Evolutionary conservation across 2,888 invertebrate species (phyloP).

Genomic region (Terebella lapidaria): DNA sequence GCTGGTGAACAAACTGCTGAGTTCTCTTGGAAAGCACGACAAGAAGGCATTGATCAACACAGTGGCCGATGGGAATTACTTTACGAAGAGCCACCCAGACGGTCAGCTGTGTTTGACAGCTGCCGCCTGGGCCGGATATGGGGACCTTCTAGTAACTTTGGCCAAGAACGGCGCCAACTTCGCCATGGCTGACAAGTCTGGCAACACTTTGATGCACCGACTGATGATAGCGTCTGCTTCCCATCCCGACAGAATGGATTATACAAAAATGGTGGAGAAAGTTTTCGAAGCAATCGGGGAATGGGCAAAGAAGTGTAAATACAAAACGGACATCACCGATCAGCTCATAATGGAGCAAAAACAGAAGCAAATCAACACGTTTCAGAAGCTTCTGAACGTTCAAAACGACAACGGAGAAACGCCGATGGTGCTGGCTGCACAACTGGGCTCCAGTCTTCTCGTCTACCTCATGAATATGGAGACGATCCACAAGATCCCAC

Average conservation of each 20-base stretch:
- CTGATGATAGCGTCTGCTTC: background rate
- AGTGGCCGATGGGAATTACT: slow-evolving; percentile 8
- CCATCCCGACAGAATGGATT: background rate
- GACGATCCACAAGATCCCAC: slow-evolving; percentile 22
- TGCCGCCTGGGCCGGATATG: slow-evolving; percentile 7
- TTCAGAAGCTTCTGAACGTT: slow-evolving; percentile 11
- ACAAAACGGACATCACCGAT: background rate
- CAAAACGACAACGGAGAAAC: slow-evolving; percentile 18
- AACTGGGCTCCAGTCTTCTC: slow-evolving; percentile 11
- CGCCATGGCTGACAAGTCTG: background rate
- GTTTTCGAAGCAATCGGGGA: slow-evolving; percentile 1
- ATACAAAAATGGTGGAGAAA: background rate
- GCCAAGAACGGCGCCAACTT: slow-evolving; percentile 7
- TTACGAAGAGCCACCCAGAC: slow-evolving; percentile 2
- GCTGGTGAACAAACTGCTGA: slow-evolving; percentile 1
- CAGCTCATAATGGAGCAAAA: background rate
- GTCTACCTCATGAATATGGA: slow-evolving; percentile 18
- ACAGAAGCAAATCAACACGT: slow-evolving; percentile 4
- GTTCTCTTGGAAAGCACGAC: background rate
- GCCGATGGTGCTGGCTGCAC: slow-evolving; percentile 16
- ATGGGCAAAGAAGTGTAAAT: slow-evolving; percentile 2
- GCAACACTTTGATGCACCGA: slow-evolving; percentile 6
- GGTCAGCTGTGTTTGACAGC: slow-evolving; percentile 9
- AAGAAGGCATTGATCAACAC: slow-evolving; percentile 5
- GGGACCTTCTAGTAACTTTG: slow-evolving; percentile 2